A percentile compares a stretch with the other conserved stretches of the same genome.
Evolutionary conservation across 2,888 invertebrate genomes (phyloP).

Genomic region (Micropterix aruncella): DNA sequence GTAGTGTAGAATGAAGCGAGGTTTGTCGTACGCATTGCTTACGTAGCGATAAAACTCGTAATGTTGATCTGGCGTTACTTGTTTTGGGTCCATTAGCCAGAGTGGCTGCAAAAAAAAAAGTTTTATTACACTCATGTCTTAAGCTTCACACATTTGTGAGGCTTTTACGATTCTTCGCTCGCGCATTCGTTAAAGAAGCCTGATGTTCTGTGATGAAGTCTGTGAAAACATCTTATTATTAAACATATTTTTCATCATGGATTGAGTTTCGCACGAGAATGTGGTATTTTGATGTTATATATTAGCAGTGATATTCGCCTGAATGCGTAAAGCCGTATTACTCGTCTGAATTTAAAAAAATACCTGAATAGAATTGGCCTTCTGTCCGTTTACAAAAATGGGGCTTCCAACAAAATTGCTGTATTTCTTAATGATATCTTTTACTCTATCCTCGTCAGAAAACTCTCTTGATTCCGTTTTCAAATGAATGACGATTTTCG

Average conservation of each 20-base stretch:
- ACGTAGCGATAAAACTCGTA: constrained; percentile 87
- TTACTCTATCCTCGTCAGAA: constrained; percentile 72
- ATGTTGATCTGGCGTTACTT: constrained; percentile 74
- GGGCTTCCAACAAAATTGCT: constrained; percentile 95
- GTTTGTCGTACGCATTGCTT: constrained; percentile 73
- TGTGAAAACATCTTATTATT: too few species aligned
- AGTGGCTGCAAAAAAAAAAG: constrained; percentile 52
- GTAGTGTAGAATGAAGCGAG: constrained; percentile 84
- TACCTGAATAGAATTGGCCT: constrained; percentile 76
- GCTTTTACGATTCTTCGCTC: too few species aligned
- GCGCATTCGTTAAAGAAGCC: too few species aligned
- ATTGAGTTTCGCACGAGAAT: too few species aligned
- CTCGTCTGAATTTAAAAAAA: constrained; percentile 7
- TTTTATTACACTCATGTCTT: too few species aligned
- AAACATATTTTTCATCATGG: too few species aligned
- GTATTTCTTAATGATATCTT: constrained; percentile 84
- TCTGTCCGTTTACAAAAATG: constrained; percentile 79
- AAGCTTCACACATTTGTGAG: too few species aligned
- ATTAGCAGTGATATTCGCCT: too few species aligned
- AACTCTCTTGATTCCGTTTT: constrained; percentile 82
- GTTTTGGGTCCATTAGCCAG: constrained; percentile 87
- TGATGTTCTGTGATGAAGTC: too few species aligned
- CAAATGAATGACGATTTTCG: constrained; percentile 83
- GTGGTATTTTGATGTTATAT: too few species aligned
- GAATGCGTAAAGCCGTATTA: too few species aligned